These are phyloP conservation scores for Drosophila meridionalis DNA, from an alignment of 2,888 invertebrate genomes.

Conservation along the genomic window DNA sequence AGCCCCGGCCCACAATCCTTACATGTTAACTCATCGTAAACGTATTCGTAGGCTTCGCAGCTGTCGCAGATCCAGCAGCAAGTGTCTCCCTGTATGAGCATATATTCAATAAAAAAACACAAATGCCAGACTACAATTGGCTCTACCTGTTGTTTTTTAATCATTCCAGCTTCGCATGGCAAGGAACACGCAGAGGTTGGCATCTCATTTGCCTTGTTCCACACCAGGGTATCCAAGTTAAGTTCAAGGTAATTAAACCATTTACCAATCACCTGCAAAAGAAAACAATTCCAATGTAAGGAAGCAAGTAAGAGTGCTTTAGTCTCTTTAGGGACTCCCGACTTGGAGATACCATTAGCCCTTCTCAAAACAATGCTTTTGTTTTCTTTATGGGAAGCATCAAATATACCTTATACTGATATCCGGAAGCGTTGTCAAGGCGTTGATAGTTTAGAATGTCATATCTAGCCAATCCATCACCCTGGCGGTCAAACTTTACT, in stretches of 20 bases:
- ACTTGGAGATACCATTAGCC: neutral
- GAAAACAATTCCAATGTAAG: neutral
- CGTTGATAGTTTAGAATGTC: slow-evolving; percentile 90
- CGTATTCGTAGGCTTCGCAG: slow-evolving; percentile 89
- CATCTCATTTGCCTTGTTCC: slow-evolving; percentile 86
- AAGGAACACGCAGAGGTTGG: slow-evolving; percentile 90
- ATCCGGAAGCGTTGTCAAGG: slow-evolving; percentile 82
- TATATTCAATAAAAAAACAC: neutral
- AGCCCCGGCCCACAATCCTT: slow-evolving; percentile 88
- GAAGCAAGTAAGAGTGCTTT: neutral
- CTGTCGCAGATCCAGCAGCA: slow-evolving; percentile 93
- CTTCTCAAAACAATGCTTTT: no score
- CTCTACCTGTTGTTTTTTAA: slow-evolving; percentile 88
- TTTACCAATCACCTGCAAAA: slow-evolving; percentile 86
- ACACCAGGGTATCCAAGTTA: slow-evolving; percentile 85
- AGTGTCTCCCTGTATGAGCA: slow-evolving; percentile 86
- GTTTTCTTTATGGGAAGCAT: neutral
- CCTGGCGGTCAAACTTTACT: slow-evolving; percentile 89
- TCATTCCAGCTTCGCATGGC: slow-evolving; percentile 89
- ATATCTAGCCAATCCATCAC: slow-evolving; percentile 90
- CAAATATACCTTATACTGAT: slow-evolving; percentile 85
- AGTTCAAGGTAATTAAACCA: slow-evolving; percentile 87
- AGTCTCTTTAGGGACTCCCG: no score
- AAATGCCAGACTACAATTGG: no score
- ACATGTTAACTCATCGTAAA: slow-evolving; percentile 88